These are phyloP conservation scores for Plestiodon gilberti DNA, from an alignment of 2,113 vertebrate genomes.

Conservation along the genomic window DNA sequence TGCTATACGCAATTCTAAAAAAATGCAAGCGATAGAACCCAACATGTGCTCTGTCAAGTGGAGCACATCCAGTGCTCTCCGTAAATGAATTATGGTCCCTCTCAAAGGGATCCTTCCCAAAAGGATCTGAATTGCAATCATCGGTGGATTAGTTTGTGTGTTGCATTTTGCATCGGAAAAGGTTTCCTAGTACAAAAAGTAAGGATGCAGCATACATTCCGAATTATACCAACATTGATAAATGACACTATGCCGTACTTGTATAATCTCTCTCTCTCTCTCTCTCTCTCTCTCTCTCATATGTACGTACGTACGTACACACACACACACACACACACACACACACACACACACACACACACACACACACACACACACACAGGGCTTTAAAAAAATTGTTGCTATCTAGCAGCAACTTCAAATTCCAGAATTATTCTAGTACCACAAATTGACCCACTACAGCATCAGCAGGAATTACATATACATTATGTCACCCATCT, in stretches of 20 bases:
- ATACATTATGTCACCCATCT: conserved; percentile 26
- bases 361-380: too few species aligned
- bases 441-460: neutral
- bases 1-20: neutral
- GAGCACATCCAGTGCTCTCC: too few species aligned
- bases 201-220: neutral
- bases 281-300: too few species aligned
- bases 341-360: too few species aligned
- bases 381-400: neutral
- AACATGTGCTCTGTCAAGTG: neutral
- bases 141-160: neutral
- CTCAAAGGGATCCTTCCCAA: neutral
- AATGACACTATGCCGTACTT: neutral
- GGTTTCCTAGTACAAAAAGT: neutral
- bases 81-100: neutral
- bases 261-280: neutral
- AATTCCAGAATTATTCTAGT: conserved; percentile 5
- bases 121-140: neutral
- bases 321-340: too few species aligned
- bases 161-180: neutral
- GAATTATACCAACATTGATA: neutral
- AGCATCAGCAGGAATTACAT: conserved; percentile 22
- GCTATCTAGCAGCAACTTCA: neutral
- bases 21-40: neutral
- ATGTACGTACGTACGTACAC: too few species aligned